Percentiles rank a stretch among this genome's conserved stretches.
These are phyloP conservation scores for mouse (Mus musculus) DNA, from an alignment of 2,113 vertebrate species.

Conservation along the genomic window GRCm39 chr6:147010001-147010500, in stretches of 20 bases:
- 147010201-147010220: slow-evolving; percentile 3
- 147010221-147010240: neutral
- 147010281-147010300: neutral
- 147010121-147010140: neutral
- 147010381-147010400: too few relatives aligned
- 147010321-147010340: neutral
- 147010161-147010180: neutral
- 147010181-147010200: neutral
- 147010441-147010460: neutral
- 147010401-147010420: neutral
- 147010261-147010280: neutral
- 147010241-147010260: neutral
- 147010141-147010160: neutral
- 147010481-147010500: neutral
- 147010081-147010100: slow-evolving; percentile 50
- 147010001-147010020: neutral
- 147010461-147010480: neutral
- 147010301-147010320: neutral
- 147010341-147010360: neutral
- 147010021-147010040: neutral
- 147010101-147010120: neutral
- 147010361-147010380: too few relatives aligned
- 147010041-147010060: neutral
- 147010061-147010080: neutral
- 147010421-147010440: neutral